phyloP scores from a whole-genome alignment of 2,888 invertebrate genomes.

The Auanema freiburgensis region DNA sequence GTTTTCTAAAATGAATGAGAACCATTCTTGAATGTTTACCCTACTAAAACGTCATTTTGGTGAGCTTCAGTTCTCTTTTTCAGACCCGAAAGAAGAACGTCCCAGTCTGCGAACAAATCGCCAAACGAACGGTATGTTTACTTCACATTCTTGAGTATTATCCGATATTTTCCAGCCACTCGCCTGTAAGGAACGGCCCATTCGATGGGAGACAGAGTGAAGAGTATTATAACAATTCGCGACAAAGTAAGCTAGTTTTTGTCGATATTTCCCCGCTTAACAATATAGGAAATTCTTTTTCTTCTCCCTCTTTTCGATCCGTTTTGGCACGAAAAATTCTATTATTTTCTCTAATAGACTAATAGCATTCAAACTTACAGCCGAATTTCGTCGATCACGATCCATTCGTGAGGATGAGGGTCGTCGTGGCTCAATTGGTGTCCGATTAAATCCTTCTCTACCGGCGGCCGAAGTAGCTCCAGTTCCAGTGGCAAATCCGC shows the following conservation, averaged over 20 bases:
- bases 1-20: too few relatives aligned
- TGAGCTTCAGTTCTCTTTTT: too few relatives aligned
- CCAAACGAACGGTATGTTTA: background rate
- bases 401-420: conserved; percentile 33
- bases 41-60: too few relatives aligned
- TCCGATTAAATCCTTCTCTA: conserved; percentile 17
- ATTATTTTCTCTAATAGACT: too few relatives aligned
- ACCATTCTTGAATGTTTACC: too few relatives aligned
- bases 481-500: conserved; percentile 3
- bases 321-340: too few relatives aligned
- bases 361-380: conserved; percentile 8
- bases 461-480: conserved; percentile 10
- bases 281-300: too few relatives aligned
- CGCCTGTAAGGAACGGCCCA: background rate
- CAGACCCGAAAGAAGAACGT: too few relatives aligned
- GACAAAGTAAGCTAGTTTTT: too few relatives aligned
- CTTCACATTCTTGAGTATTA: background rate
- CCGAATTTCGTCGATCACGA: conserved; percentile 31
- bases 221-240: background rate
- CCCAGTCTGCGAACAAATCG: too few relatives aligned
- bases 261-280: too few relatives aligned
- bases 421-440: conserved; percentile 25
- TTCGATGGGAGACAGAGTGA: conserved; percentile 2
- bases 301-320: too few relatives aligned
- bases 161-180: background rate